Evolutionary conservation across 2,113 vertebrate species (phyloP).

Genomic region (Nansenia antarctica): DNA sequence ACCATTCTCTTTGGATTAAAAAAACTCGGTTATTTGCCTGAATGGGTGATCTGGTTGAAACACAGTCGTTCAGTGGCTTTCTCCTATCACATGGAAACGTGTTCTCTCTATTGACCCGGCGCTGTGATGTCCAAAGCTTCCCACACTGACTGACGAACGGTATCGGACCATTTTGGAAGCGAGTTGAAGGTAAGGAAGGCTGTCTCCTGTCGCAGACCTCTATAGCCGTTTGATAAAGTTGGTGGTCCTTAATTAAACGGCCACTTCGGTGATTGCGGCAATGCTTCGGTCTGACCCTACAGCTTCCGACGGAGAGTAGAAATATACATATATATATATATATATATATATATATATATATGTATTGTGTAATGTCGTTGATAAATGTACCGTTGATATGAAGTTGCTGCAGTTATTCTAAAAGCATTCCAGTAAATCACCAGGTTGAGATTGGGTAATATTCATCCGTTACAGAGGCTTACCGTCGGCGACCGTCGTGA

Average conservation of each 20-base stretch:
- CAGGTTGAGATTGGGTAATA: constrained; percentile 1
- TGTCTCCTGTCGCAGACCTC: background rate
- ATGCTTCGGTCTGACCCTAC: constrained; percentile 21
- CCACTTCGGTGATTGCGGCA: constrained; percentile 29
- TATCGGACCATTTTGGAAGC: constrained; percentile 65
- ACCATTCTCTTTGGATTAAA: constrained; percentile 64
- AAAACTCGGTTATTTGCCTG: constrained; percentile 52
- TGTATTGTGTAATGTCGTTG: too few relatives aligned
- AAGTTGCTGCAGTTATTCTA: constrained; percentile 34
- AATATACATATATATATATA: too few relatives aligned
- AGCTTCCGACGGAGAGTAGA: constrained; percentile 21
- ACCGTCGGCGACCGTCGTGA: background rate
- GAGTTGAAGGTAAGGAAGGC: constrained; percentile 71
- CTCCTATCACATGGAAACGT: constrained; percentile 56
- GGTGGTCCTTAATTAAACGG: background rate
- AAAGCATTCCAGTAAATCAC: background rate
- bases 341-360: too few relatives aligned
- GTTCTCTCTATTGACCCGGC: constrained; percentile 56
- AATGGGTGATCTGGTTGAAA: constrained; percentile 66
- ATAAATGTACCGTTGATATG: too few relatives aligned
- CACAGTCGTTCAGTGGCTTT: constrained; percentile 52
- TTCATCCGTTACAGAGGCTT: constrained; percentile 17
- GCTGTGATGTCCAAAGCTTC: constrained; percentile 68
- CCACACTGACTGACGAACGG: constrained; percentile 48
- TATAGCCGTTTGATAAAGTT: constrained; percentile 57